Conservation (phyloP, 2,113 vertebrate species). For the Dasyurus viverrinus region DNA sequence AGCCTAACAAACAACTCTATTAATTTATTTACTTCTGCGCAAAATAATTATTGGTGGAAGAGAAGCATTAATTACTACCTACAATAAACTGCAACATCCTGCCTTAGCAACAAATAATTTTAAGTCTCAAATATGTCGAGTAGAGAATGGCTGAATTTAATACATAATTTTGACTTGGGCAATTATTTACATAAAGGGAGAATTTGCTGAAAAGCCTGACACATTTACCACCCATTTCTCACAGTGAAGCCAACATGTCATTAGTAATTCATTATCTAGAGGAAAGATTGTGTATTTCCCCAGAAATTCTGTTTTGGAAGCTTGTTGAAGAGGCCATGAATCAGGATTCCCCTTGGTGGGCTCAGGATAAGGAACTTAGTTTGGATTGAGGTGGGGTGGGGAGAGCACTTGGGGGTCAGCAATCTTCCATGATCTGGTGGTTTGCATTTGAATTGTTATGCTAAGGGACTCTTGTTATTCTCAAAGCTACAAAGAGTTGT, state of each 20-base stretch:
- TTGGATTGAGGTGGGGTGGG: background rate
- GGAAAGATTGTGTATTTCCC: background rate
- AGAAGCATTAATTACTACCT: constrained; percentile 15
- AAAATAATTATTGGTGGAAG: constrained; percentile 14
- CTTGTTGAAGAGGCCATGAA: background rate
- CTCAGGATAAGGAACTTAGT: background rate
- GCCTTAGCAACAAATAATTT: constrained; percentile 18
- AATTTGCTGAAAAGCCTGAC: constrained; percentile 20
- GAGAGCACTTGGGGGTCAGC: background rate
- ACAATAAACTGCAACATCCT: constrained; percentile 2
- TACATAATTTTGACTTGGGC: constrained; percentile 13
- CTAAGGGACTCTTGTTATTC: background rate
- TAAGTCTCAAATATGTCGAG: constrained; percentile 18
- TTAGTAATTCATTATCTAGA: constrained; percentile 10
- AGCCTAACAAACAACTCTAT: background rate
- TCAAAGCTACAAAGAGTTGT: background rate
- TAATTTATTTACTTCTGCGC: background rate
- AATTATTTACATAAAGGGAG: constrained; percentile 22
- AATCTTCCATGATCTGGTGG: background rate
- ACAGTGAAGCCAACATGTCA: constrained; percentile 7
- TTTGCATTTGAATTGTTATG: background rate
- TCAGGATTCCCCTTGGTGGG: background rate
- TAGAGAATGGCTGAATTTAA: background rate
- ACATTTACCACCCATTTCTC: constrained; percentile 9
- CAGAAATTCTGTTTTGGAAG: background rate